Evolutionary conservation across 1,140 invertebrate species (phyloP).

Genomic region (Phenacoccus solenopsis): DNA sequence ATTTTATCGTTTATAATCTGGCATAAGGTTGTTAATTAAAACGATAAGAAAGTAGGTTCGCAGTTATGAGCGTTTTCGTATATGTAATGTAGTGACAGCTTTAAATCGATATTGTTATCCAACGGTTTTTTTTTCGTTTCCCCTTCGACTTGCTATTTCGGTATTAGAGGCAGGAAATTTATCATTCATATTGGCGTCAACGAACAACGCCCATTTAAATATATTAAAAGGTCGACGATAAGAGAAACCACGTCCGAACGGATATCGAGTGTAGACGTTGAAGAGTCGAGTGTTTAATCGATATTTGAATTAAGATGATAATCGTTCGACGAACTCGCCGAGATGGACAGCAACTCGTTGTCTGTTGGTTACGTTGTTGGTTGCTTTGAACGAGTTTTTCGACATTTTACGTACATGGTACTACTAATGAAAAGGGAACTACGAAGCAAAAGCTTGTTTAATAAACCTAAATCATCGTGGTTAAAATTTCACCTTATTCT

Average conservation of each 20-base stretch:
- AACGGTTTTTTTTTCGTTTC: too few species aligned
- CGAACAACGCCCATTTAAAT: conserved; percentile 1
- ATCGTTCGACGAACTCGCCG: too few species aligned
- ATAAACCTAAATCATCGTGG: background rate
- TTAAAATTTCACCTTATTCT: too few species aligned
- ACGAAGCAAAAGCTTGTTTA: background rate
- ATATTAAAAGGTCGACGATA: background rate
- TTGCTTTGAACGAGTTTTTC: too few species aligned
- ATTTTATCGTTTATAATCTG: too few species aligned
- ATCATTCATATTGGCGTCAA: background rate
- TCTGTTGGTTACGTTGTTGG: too few species aligned
- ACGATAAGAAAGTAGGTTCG: background rate
- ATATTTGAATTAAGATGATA: too few species aligned
- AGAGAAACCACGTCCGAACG: too few species aligned
- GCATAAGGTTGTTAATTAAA: background rate
- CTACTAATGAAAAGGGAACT: background rate
- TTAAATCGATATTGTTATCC: background rate
- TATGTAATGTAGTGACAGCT: background rate
- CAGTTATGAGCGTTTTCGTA: background rate
- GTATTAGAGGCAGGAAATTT: background rate
- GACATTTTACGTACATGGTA: background rate
- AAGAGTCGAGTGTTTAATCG: too few species aligned
- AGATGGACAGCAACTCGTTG: too few species aligned
- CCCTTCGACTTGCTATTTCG: too few species aligned
- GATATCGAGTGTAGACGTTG: too few species aligned